Percentiles rank a stretch among this genome's conserved stretches.
These are phyloP conservation scores for Drosophila lacertosa DNA, from an alignment of 1,140 invertebrate genomes.

Conservation along the genomic window DNA sequence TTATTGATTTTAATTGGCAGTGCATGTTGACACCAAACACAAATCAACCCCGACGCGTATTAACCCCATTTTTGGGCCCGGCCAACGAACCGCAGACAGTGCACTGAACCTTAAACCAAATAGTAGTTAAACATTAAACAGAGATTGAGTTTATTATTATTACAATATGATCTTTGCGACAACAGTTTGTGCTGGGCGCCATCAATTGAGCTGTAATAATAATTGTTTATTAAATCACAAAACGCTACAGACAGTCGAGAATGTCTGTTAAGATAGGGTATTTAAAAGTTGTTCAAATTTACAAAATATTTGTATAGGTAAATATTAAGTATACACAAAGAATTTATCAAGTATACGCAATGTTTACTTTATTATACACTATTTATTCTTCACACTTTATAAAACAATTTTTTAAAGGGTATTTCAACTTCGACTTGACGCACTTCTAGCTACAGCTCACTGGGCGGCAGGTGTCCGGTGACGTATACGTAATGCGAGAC, in stretches of 20 bases:
- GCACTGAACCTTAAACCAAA: constrained; percentile 21
- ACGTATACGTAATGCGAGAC: constrained; percentile 35
- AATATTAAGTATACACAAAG: too few relatives aligned
- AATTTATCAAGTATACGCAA: too few relatives aligned
- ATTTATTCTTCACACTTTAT: too few relatives aligned
- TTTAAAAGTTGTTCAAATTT: too few relatives aligned
- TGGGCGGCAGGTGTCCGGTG: constrained; percentile 10
- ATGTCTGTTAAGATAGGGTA: too few relatives aligned
- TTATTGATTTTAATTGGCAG: constrained; percentile 66
- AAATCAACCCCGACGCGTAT: too few relatives aligned
- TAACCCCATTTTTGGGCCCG: background rate
- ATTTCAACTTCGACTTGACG: constrained; percentile 1
- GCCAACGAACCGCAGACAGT: background rate
- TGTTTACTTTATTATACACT: too few relatives aligned
- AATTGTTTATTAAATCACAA: constrained; percentile 5
- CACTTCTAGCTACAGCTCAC: background rate
- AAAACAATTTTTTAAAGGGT: constrained; percentile 1
- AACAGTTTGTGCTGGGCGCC: background rate
- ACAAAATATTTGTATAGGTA: too few relatives aligned
- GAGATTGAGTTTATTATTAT: background rate
- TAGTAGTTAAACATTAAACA: background rate
- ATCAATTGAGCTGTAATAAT: background rate
- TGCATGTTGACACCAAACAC: constrained; percentile 29
- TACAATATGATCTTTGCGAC: background rate
- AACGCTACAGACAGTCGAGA: too few relatives aligned